phyloP scores from a whole-genome alignment of 1,140 invertebrate species.

The Drosophila sechellia region DNA sequence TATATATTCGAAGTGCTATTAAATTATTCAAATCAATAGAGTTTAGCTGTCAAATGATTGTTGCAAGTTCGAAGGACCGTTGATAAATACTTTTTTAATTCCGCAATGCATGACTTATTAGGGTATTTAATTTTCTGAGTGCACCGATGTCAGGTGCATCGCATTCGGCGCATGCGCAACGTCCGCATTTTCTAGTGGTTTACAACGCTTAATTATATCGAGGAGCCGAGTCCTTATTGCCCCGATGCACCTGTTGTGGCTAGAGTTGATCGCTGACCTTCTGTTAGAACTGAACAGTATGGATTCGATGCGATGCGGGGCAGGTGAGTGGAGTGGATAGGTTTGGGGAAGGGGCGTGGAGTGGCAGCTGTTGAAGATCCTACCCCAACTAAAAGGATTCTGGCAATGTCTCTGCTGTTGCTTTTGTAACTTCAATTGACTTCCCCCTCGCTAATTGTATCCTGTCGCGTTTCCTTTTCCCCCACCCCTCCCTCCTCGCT shows the following conservation, averaged over 20 bases:
- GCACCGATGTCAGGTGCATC: constrained; percentile 54
- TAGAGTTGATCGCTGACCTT: constrained; percentile 32
- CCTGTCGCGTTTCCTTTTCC: constrained; percentile 62
- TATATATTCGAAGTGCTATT: too few relatives aligned
- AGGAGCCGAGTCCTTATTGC: constrained; percentile 32
- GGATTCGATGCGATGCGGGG: constrained; percentile 34
- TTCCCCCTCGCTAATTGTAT: constrained; percentile 73
- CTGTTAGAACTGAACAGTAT: constrained; percentile 24
- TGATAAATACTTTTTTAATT: not conserved
- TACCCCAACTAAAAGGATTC: constrained; percentile 52
- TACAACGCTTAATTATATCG: constrained; percentile 67
- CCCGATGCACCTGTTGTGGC: constrained; percentile 69
- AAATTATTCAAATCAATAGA: too few relatives aligned
- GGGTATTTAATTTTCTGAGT: not conserved
- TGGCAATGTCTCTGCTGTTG: constrained; percentile 34
- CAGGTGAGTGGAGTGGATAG: constrained; percentile 59
- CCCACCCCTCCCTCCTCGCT: not conserved
- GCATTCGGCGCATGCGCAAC: constrained; percentile 62
- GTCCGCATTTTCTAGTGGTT: constrained; percentile 61
- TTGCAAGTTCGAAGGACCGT: too few relatives aligned
- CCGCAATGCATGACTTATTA: not conserved
- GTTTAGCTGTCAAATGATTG: too few relatives aligned
- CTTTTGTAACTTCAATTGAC: constrained; percentile 72
- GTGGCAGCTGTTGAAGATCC: constrained; percentile 61
- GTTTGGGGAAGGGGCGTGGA: not conserved